A percentile compares a stretch with the other conserved stretches of the same genome.
Evolutionary conservation across 2,113 vertebrate species (phyloP).

Genomic region (Dasyornis broadbenti): DNA sequence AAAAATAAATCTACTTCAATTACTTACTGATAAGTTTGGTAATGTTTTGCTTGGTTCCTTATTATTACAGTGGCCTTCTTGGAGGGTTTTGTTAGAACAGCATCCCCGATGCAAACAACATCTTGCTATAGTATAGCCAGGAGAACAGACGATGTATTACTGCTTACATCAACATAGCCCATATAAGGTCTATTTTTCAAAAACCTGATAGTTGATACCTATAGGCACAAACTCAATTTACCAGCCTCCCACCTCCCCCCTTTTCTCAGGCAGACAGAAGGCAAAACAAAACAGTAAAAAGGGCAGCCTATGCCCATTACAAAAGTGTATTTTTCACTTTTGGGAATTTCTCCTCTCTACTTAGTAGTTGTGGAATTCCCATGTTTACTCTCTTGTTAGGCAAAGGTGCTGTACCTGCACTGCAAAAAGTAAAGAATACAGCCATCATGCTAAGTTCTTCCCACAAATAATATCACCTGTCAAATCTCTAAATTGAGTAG

Average conservation of each 20-base stretch:
- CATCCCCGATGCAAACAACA: neutral
- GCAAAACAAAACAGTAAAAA: neutral
- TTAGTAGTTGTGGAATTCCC: neutral
- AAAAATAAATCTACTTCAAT: neutral
- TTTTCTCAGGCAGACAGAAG: neutral
- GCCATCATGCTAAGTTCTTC: neutral
- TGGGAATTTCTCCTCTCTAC: neutral
- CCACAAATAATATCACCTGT: neutral
- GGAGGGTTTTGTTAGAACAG: neutral
- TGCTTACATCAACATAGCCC: neutral
- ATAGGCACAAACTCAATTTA: neutral
- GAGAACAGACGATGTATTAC: neutral
- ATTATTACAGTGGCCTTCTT: neutral
- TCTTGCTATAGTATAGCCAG: conserved; percentile 5
- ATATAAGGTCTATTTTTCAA: neutral
- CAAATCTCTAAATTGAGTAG: neutral
- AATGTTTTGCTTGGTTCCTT: neutral
- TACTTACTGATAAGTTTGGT: neutral
- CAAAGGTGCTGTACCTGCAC: neutral
- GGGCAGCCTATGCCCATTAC: neutral
- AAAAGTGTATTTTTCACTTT: neutral
- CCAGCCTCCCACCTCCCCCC: neutral
- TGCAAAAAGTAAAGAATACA: neutral
- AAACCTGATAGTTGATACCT: neutral
- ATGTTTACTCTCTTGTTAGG: neutral